Base-by-base conservation (phyloP, 2,797 vertebrate species). In the Moxostoma hubbsi region DNA sequence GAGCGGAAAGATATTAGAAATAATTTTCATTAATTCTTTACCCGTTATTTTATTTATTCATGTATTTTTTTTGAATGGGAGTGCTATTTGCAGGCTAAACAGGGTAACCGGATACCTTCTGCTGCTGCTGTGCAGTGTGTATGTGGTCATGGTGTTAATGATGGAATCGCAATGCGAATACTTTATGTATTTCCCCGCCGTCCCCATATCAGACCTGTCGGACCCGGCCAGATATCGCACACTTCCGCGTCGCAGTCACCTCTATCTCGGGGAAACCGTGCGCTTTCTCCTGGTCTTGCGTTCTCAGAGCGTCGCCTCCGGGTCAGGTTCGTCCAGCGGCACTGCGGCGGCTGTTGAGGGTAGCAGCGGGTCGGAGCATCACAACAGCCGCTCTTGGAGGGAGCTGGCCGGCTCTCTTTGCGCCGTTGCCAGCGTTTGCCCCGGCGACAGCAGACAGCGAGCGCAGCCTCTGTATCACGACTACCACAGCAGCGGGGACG, bases 91-190 rank as follows among this genome's bases (percentile, higher is more conserved):
- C 24, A 24, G 24, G 24, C 24, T 24, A 3, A 24, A 24, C 24
- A 2, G 49, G 46, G 53, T 58, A 78, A 57, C 77, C 73, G 68
- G 63, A 72, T 75, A 63, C 81, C 74, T 24, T 24, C 24, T 3
- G 24, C 24, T 24, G 24, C 24, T 24, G 24, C 24, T 24, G 24
- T 24, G 24, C 24, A 24, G 24, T 24, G 24, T 24, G 24, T 24
- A 3, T 24, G 24, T 71, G 80, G 87, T 84, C 83, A 93, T 94
- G 93, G 89, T 91, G 85, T 89, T 92, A 85, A 93, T 93, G 92
- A 97, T 98, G 97, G 97, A 98, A 91, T 96, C 97, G 75, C 96
- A 97, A 84, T 98, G 97, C 82, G 97, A 98, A 87, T 98, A 98
- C 83, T 97, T 95, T 80, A 97, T 98, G 97, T 97, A 97, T 87